Evolutionary conservation across 1,140 invertebrate genomes (phyloP), one percentile per base, ranked within the genome.

Genomic region (Drosophila saltans): DNA sequence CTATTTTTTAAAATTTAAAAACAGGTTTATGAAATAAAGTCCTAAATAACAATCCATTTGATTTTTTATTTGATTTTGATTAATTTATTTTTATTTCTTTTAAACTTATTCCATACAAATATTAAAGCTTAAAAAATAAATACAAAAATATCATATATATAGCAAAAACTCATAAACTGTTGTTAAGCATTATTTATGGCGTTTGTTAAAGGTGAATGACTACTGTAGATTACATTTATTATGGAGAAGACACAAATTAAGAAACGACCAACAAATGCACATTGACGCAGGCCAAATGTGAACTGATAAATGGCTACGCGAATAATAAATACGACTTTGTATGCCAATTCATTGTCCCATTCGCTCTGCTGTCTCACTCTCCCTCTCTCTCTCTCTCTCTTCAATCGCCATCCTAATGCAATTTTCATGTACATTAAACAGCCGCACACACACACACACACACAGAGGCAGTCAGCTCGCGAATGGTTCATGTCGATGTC

Each of bases 401-500:
- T 24, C 45, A 52, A 24, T 7, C n/a, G 45, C 33, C 56, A 58
- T 39, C 11, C 57, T 59, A 59, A 59, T 59, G 57, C 57, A 59
- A 59, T 59, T 59, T 59, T 59, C 57, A 39, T 59, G 57, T 59
- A 59, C 57, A 59, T 59, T 59, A 59, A 59, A 59, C 57, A 39
- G 30, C 57, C 57, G 21, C 57, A 39, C 57, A 59, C 45, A 52
- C 26, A 52, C 26, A 52, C 45, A 52, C 16, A 16, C 16, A 16
- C 16, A 52, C 26, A 26, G 21, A 52, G 45, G 21, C 8, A 24
- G 45, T 21, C 9, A 8, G 57, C 33, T 59, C 57, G 57, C 57
- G 57, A 24, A 59, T 21, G 57, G 30, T 30, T 58, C 56, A 58
- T 36, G 33, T 48, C 45, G 16, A 21, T 48, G 45, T 48, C 45